Evolutionary conservation across 2,113 vertebrate species (phyloP).

Genomic region (Microcebus jonahi): DNA sequence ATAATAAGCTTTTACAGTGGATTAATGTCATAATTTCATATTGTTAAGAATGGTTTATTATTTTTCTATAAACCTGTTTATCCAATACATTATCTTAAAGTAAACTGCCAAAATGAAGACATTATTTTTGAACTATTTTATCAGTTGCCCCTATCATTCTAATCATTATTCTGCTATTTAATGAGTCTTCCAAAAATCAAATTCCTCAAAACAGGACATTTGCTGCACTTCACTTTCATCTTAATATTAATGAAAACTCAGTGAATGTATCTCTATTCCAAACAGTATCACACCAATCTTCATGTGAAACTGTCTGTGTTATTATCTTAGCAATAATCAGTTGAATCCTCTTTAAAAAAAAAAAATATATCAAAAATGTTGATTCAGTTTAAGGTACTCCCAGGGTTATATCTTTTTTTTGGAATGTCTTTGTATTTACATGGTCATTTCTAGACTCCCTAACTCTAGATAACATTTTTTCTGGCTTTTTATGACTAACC

Average conservation of each 20-base stretch:
- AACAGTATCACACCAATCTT: not conserved
- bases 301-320: not conserved
- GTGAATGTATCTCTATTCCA: not conserved
- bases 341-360: constrained; percentile 9
- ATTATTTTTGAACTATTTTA: constrained; percentile 32
- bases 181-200: constrained; percentile 24
- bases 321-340: not conserved
- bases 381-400: not conserved
- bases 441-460: not conserved
- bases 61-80: not conserved
- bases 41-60: not conserved
- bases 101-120: not conserved
- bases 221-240: not conserved
- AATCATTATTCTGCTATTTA: not conserved
- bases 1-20: not conserved
- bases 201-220: not conserved
- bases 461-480: not conserved
- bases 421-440: not conserved
- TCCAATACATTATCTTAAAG: not conserved
- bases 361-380: not conserved
- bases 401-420: not conserved
- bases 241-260: constrained; percentile 22
- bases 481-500: not conserved
- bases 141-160: not conserved
- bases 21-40: not conserved